Base-by-base conservation (phyloP, 2,797 vertebrate species). In the Acridotheres tristis region DNA sequence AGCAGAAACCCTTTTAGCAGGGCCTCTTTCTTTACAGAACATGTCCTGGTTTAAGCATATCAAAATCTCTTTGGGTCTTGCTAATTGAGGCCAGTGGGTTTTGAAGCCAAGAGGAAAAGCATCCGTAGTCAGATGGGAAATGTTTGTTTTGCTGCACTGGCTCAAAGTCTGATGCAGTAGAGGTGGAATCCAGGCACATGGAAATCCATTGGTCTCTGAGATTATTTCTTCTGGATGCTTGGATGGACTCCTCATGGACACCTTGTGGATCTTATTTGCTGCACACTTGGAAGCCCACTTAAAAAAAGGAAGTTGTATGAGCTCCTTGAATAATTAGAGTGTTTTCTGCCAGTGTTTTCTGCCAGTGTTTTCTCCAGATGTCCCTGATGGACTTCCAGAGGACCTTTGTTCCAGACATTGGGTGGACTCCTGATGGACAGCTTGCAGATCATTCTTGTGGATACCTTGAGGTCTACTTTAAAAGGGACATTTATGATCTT, bases 391-490 rank as follows among this genome's bases (percentile, higher is more conserved):
- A 48, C 1, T 23, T 45, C 21, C 43, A 19, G 7, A 34, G 11
- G 43, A 15, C 10, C 8, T 68, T 63, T 55, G 6, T 19, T 73
- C 51, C 63, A 32, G 26, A 32, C 14, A 14, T 2, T 62, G 4
- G 6, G 10, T 34, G 21, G 18, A 55, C 3, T 13, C 14, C 13
- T 34, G 27, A 17, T 22, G 18, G 16, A 63, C 3, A 29, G 8
- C 10, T 61, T 25, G 10, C 26, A n/a, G 30, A 47, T 13, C 5
- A 42, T 45, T 47, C 10, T 22, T 47, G n/a, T 34, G 30, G 14
- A 32, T 14, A 16, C 1, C 4, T 76, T 0, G 0, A 11, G 11
- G 2, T 8, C 50, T 45, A 4, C 12, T 55, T 68, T 0, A 34
- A 54, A 54, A 47, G 7, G n/a, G 19, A 43, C 6, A 11, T 32